Conservation (phyloP, 2,797 vertebrate species). For the Tapera naevia region DNA sequence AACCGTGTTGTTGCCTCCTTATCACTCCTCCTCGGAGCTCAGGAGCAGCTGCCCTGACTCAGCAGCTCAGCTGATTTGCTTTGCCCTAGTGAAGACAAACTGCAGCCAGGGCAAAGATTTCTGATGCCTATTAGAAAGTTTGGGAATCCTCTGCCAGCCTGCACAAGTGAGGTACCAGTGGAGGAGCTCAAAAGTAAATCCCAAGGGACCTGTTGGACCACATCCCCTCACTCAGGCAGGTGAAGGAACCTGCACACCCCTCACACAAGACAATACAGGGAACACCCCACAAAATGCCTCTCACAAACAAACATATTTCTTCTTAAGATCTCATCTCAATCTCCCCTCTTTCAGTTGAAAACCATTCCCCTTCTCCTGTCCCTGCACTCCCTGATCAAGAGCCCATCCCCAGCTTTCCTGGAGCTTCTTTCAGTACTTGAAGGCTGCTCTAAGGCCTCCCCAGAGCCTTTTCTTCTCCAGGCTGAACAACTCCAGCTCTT, state of each 20-base stretch:
- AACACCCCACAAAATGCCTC: neutral
- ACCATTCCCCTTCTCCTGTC: too few species aligned
- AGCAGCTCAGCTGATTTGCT: neutral
- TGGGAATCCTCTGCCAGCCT: neutral
- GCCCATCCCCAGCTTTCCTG: too few species aligned
- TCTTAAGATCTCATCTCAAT: too few species aligned
- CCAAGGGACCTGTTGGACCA: neutral
- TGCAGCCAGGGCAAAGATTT: neutral
- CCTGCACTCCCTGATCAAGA: too few species aligned
- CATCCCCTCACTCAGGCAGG: accelerated
- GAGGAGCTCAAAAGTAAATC: neutral
- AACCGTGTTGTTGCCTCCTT: accelerated
- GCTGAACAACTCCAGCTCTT: too few species aligned
- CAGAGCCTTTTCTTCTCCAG: too few species aligned
- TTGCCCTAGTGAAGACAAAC: neutral
- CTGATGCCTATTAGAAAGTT: accelerated
- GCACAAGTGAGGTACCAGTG: accelerated
- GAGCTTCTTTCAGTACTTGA: too few species aligned
- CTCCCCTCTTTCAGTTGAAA: too few species aligned
- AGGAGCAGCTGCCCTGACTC: neutral
- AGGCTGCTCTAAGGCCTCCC: too few species aligned
- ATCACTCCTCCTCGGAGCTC: neutral
- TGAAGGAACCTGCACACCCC: neutral
- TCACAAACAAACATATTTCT: too few species aligned
- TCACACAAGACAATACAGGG: neutral